Conservation (phyloP, 2,113 vertebrate species). For the Tympanuchus pallidicinctus region DNA sequence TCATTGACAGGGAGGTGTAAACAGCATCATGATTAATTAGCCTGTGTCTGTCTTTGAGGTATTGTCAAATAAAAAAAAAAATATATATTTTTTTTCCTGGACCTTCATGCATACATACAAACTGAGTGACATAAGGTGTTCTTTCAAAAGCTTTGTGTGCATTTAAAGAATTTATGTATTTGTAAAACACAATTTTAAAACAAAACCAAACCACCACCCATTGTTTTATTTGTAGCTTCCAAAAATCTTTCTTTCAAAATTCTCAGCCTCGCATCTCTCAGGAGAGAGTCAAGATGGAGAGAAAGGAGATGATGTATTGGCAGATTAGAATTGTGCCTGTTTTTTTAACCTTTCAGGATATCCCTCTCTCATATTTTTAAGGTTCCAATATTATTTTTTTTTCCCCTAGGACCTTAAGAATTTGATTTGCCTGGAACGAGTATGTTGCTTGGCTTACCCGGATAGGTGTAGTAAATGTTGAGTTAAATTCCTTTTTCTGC, state of each 20-base stretch:
- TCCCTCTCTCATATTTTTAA: not conserved
- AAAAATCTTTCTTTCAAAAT: not conserved
- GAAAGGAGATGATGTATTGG: not conserved
- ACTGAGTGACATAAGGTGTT: rapidly evolving
- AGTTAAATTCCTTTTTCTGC: not conserved
- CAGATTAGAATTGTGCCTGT: not conserved
- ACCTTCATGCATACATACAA: not conserved
- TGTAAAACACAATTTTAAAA: not conserved
- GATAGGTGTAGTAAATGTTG: not conserved
- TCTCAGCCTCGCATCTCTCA: not conserved
- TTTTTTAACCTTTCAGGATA: not conserved
- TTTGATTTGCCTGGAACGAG: not conserved
- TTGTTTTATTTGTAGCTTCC: not conserved
- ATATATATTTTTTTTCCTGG: not conserved
- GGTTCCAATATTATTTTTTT: not conserved
- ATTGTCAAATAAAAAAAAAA: not conserved
- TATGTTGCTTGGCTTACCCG: not conserved
- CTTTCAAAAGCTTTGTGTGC: not conserved
- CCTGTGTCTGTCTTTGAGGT: not conserved
- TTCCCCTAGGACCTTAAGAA: not conserved
- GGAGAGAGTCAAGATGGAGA: not conserved
- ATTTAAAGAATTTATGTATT: not conserved
- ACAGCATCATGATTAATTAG: not conserved
- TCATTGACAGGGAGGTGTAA: not conserved
- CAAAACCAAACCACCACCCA: no score